Evolutionary conservation across 2,888 invertebrate genomes (phyloP), one percentile per base, ranked within the genome.

Genomic region (Chromoteleia sp.): DNA sequence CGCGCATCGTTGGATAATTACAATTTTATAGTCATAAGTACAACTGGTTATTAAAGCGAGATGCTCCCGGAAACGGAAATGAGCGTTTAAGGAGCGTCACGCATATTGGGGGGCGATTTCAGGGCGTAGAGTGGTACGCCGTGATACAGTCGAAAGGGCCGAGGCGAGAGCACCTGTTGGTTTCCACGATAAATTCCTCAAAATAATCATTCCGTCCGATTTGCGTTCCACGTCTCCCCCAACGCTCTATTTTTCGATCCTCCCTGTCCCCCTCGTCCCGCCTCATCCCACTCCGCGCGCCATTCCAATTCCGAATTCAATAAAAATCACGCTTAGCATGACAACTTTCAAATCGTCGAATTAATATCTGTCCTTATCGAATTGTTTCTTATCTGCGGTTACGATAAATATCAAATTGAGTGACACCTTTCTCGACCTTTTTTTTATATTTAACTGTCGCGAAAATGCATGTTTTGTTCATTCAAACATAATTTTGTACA

Each of bases 151-250:
- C 76, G 76, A 84, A 84, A 86, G 85, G 86, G 87, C 84, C 84
- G 82, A 83, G 85, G 82, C 30, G 19, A 21, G 73, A 79, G 76
- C 86, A 86, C 84, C 85, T 85, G 86, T 86, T 85, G 84, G 86
- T 89, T 89, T 89, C 87, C 89, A 89, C 87, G 87, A 87, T 89
- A 87, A 89, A 89, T 89, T 87, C 86, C 85, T 67, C 82, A 78
- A 70, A 82, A 82, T 82, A 82, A 82, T 82, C 77, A 82, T 78
- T 63, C 73, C 56, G 33, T 17, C 81, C 74, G 77, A 81, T 81
- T 81, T 63, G 73, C 59, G 68, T 77, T 79, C 74, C 21, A 54
- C 76, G 61, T 70, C 75, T 12, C 36, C 59, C 61, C 63, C 61
- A 59, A 76, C 81, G 68, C 82, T 82, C 63, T 17, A 41, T 75